Percentiles rank a stretch among this genome's conserved stretches.
phyloP scores from a whole-genome alignment of 2,113 vertebrate genomes.

The Amazona guildingii region DNA sequence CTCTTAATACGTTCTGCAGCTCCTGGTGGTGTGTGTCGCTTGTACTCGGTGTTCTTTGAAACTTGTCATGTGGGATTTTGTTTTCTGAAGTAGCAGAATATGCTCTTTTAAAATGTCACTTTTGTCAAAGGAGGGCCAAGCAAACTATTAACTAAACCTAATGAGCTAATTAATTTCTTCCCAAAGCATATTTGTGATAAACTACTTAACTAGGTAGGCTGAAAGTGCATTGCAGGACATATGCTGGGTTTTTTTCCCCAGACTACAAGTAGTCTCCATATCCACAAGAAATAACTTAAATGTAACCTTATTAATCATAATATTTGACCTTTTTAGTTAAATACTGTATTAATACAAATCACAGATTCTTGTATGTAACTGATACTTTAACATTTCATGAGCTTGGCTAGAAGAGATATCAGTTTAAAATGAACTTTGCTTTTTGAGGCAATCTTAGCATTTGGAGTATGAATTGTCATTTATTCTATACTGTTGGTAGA shows the following conservation, averaged over 20 bases:
- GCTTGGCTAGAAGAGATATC: background rate
- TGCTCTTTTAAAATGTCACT: constrained; percentile 32
- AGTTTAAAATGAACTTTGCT: background rate
- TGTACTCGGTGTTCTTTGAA: background rate
- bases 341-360: background rate
- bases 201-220: constrained; percentile 1
- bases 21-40: background rate
- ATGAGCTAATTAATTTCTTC: constrained; percentile 57
- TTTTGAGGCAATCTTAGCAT: background rate
- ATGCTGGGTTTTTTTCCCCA: background rate
- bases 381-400: background rate
- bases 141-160: constrained; percentile 33
- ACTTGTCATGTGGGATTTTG: background rate
- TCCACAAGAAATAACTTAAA: background rate
- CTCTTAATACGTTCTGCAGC: background rate
- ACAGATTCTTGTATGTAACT: background rate
- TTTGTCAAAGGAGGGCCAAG: constrained; percentile 37
- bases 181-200: constrained; percentile 22
- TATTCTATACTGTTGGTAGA: background rate
- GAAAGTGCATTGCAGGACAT: background rate
- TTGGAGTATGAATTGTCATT: background rate
- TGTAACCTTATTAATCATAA: background rate
- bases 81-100: constrained; percentile 22
- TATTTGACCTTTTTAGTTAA: constrained; percentile 9
- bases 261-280: background rate